Evolutionary conservation across 2,888 invertebrate species (phyloP).

Genomic region (Hypsopygia costalis): DNA sequence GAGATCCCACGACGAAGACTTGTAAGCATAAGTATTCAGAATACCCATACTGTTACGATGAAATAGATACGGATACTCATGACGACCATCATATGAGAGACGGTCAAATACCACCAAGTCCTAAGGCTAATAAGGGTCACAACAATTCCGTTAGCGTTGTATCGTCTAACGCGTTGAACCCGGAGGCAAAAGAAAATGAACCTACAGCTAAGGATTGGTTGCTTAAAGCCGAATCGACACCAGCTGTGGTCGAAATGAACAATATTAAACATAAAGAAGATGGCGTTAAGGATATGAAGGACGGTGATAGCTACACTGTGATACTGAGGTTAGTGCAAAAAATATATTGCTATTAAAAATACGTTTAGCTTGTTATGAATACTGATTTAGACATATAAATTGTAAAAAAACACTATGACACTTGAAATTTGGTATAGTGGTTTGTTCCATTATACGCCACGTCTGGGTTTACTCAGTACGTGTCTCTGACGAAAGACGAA

Average conservation of each 20-base stretch:
- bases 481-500: no score
- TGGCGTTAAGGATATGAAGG: slow-evolving; percentile 70
- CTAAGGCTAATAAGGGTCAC: slow-evolving; percentile 50
- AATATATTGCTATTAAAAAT: no score
- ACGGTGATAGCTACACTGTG: slow-evolving; percentile 87
- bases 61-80: slow-evolving; percentile 87
- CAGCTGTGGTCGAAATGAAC: slow-evolving; percentile 68
- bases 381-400: no score
- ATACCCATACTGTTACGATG: slow-evolving; percentile 93
- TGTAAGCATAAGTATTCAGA: slow-evolving; percentile 95
- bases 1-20: slow-evolving; percentile 81
- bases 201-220: slow-evolving; percentile 69
- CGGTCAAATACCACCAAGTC: slow-evolving; percentile 61
- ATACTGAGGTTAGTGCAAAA: slow-evolving; percentile 83
- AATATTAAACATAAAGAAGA: slow-evolving; percentile 72
- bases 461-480: no score
- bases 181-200: slow-evolving; percentile 57
- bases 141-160: slow-evolving; percentile 74
- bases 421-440: no score
- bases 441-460: no score
- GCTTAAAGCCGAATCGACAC: slow-evolving; percentile 50
- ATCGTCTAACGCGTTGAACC: slow-evolving; percentile 63
- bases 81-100: slow-evolving; percentile 80
- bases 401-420: no score
- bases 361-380: no score